phyloP scores from a whole-genome alignment of 2,113 vertebrate genomes.

The Syngnathus floridae region DNA sequence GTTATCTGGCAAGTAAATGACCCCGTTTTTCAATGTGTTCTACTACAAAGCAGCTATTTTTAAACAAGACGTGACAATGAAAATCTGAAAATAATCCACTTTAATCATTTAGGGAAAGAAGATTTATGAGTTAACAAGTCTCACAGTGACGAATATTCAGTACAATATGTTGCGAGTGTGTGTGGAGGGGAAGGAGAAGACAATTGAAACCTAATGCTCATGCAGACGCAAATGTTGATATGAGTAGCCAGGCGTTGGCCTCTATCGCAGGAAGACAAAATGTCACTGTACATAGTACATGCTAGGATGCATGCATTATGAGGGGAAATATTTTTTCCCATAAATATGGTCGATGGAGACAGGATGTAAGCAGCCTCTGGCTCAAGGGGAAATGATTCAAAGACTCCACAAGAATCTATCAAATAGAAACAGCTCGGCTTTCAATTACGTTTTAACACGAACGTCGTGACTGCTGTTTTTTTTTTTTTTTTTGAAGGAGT shows the following conservation, averaged over 20 bases:
- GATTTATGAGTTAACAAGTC: neutral
- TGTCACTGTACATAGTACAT: constrained; percentile 39
- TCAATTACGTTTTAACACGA: neutral
- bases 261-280: constrained; percentile 39
- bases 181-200: neutral
- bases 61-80: constrained; percentile 1
- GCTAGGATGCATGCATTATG: neutral
- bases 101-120: constrained; percentile 2
- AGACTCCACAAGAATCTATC: constrained; percentile 1
- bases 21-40: neutral
- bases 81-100: constrained; percentile 6
- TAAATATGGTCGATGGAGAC: neutral
- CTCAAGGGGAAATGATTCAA: neutral
- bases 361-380: neutral
- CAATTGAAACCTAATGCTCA: constrained; percentile 13
- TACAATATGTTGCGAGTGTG: neutral
- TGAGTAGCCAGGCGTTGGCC: constrained; percentile 33
- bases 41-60: constrained; percentile 1
- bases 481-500: neutral
- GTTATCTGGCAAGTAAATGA: neutral
- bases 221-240: constrained; percentile 27
- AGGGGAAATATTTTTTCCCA: neutral
- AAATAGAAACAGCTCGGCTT: neutral
- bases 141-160: neutral
- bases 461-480: neutral